Base-by-base conservation (phyloP, 1,140 invertebrate genomes). In the Mactra quadrangularis region DNA sequence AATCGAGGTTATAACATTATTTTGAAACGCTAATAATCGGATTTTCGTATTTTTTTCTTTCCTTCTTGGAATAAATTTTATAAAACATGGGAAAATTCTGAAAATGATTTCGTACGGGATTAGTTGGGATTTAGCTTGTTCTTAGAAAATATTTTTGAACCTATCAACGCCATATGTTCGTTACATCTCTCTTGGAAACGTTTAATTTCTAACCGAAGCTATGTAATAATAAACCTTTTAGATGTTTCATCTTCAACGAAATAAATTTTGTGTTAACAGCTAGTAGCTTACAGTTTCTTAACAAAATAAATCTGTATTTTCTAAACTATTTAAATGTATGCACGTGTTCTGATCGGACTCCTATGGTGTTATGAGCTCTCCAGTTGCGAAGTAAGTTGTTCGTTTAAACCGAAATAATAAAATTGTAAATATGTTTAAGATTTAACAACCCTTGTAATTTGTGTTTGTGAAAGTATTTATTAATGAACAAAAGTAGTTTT, bases 151-250 rank as follows among this genome's bases (percentile, higher is more conserved):
- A 38, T 50, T 35, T 76, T 38, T 22, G 41, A 62, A 57, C 22
- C 62, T 75, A 25, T 9, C 15, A n/a, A 17, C 3, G 13, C 22
- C 50, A 57, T 50, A 59, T 38, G 71, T 59, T 25, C 38, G n/a
- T 22, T 15, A 22, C 31, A 25, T 17, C 71, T 59, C 19, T 59
- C 35, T 38, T 19, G 2, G 3, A 52, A 59, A 27, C 35, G 6
- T 68, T 15, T 68, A 68, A 68, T 68, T 68, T 68, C 47, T 41
- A 1, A 47, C 64, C 22, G 41, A 68, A 68, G 13, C 2, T 3
- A 50, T 68, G 71, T 45, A 59, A 45, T 53, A 57, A 59, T 59
- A 74, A 74, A 59, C 53, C 55, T 59, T 74, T 57, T 45, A 59
- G 55, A 45, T 35, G 33, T 57, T 59, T 74, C 71, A 59, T 74